Evolutionary conservation across 2,797 vertebrate species (phyloP), one percentile per base, ranked within the genome.

Genomic region (Otus scops): DNA sequence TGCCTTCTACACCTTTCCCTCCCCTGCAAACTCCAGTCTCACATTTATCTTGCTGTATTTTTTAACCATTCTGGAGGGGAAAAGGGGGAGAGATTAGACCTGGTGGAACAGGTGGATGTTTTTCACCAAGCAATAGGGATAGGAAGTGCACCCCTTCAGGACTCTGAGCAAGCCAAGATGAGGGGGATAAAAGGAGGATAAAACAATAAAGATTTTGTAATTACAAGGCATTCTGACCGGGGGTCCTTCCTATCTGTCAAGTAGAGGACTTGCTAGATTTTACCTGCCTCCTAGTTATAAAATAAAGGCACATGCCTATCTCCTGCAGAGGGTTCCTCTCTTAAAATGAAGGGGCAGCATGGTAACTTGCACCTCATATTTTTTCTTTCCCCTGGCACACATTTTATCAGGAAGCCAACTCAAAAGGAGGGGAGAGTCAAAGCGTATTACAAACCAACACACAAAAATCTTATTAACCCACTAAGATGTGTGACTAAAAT

Each of bases 391-490:
- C 13, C 28, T 0, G 0, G 23, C 26, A 50, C 21, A 34, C 8
- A 32, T 93, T 95, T 95, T 71, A 83, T 56, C 39, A 76, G 36
- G 50, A 84, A 89, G 36, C 24, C 75, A 81, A 87, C 57, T 82
- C 50, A 70, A 78, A 93, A 50, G 41, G 21, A 88, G 28, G 9
- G 28, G 11, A 27, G 88, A 88, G 34, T 88, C 76, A 92, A 94
- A 82, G 32, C 19, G 57, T 32, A 82, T 88, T 88, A 77, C n/a
- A 95, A 95, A 60, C 36, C 63, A 84, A 79, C 0, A 1, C 11
- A 71, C 20, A 94, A 64, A 90, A 80, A 84, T 85, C 65, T 77
- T 92, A 90, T 87, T 95, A 94, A 69, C 51, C 30, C 67, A 81
- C 61, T 88, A 83, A 80, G 28, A 90, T 47, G 59, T 64, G 22